These are phyloP conservation scores for Enteromius mattozi DNA, from an alignment of 2,797 vertebrate genomes.

Conservation along the genomic window DNA sequence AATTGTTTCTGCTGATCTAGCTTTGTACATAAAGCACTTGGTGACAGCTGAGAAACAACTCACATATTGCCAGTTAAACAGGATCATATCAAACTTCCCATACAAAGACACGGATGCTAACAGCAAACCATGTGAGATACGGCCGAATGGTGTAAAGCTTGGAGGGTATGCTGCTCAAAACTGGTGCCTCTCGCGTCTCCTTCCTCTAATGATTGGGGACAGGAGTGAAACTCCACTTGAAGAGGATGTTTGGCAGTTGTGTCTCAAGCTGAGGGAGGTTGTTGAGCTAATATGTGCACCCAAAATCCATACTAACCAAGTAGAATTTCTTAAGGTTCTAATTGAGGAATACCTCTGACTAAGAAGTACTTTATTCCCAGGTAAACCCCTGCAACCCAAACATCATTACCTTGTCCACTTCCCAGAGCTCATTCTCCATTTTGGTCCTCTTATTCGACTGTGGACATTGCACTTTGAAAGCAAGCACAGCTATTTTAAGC, in stretches of 20 bases:
- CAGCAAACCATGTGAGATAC: neutral
- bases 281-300: neutral
- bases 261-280: neutral
- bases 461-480: neutral
- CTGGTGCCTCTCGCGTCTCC: neutral
- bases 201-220: neutral
- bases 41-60: neutral
- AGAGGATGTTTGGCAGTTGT: neutral
- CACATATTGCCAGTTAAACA: neutral
- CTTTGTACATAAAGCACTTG: neutral
- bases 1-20: neutral
- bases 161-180: neutral
- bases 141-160: neutral
- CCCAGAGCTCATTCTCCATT: neutral
- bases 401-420: neutral
- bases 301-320: neutral
- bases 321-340: neutral
- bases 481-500: neutral
- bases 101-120: neutral
- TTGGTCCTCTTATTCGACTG: neutral
- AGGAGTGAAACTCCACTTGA: neutral
- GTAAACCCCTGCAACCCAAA: neutral
- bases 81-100: neutral
- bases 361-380: neutral
- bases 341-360: neutral